Evolutionary conservation across 2,113 vertebrate species (phyloP).

Genomic region (Antigone vipio): DNA sequence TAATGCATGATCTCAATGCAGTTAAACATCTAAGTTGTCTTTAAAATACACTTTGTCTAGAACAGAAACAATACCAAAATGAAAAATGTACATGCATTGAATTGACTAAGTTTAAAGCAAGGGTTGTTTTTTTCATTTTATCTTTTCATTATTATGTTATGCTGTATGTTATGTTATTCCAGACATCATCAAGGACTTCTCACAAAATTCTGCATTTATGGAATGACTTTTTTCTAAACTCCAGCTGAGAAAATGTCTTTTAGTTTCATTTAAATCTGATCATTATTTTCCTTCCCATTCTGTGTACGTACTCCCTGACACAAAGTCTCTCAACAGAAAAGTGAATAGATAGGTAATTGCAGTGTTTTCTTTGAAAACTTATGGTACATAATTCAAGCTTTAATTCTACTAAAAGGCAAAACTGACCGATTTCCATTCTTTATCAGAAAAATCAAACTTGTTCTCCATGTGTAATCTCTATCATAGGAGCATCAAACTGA

Average conservation of each 20-base stretch:
- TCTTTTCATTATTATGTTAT: slow-evolving; percentile 46
- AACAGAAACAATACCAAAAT: slow-evolving; percentile 49
- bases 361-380: slow-evolving; percentile 44
- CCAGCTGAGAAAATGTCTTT: slow-evolving; percentile 73
- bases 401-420: slow-evolving; percentile 55
- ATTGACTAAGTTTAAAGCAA: slow-evolving; percentile 4
- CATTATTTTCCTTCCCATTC: slow-evolving; percentile 64
- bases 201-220: slow-evolving; percentile 52
- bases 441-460: slow-evolving; percentile 28
- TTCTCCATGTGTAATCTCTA: background rate
- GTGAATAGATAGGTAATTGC: background rate
- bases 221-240: slow-evolving; percentile 60
- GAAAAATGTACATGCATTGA: slow-evolving; percentile 17
- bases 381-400: slow-evolving; percentile 18
- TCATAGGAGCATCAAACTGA: background rate
- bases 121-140: background rate
- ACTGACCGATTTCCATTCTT: slow-evolving; percentile 23
- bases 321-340: slow-evolving; percentile 45
- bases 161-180: slow-evolving; percentile 13
- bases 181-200: slow-evolving; percentile 39
- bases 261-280: slow-evolving; percentile 66
- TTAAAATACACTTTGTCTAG: slow-evolving; percentile 12
- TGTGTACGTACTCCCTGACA: background rate
- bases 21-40: slow-evolving; percentile 16
- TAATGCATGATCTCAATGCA: background rate